Percentiles rank a stretch among this genome's conserved stretches.
Evolutionary conservation across 2,797 vertebrate genomes (phyloP).

Genomic region (Gallinago stenura): DNA sequence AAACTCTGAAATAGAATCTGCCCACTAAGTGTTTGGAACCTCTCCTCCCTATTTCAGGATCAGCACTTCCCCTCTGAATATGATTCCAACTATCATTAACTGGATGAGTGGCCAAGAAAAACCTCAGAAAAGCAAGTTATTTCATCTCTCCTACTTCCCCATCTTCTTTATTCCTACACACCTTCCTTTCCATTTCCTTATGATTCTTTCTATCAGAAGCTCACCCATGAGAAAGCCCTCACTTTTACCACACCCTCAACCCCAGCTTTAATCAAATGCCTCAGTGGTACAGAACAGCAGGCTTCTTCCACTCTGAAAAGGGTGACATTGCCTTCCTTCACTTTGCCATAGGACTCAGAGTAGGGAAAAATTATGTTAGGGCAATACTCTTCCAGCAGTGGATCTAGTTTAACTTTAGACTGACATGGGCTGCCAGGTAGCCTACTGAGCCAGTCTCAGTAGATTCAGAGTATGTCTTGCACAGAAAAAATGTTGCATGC

Average conservation of each 20-base stretch:
- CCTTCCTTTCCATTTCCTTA: neutral
- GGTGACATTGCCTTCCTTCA: neutral
- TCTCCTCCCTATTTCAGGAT: neutral
- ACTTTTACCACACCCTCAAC: neutral
- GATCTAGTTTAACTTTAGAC: neutral
- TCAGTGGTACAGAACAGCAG: neutral
- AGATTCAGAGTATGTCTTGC: neutral
- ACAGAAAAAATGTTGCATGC: neutral
- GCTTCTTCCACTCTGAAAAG: neutral
- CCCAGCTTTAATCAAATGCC: neutral
- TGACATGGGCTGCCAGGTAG: neutral
- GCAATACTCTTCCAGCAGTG: neutral
- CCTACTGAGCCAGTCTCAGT: neutral
- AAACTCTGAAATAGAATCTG: conserved; percentile 59
- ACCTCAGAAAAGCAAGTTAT: neutral
- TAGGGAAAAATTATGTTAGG: neutral
- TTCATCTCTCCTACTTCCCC: neutral
- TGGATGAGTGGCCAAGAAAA: conserved; percentile 41
- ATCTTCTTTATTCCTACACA: neutral
- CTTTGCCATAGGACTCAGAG: neutral
- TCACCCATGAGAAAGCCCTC: neutral
- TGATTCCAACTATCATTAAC: neutral
- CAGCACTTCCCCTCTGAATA: neutral
- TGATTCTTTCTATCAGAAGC: neutral
- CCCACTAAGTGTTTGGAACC: conserved; percentile 44